Conservation (phyloP, 2,113 vertebrate genomes). For the Pholis gunnellus region DNA sequence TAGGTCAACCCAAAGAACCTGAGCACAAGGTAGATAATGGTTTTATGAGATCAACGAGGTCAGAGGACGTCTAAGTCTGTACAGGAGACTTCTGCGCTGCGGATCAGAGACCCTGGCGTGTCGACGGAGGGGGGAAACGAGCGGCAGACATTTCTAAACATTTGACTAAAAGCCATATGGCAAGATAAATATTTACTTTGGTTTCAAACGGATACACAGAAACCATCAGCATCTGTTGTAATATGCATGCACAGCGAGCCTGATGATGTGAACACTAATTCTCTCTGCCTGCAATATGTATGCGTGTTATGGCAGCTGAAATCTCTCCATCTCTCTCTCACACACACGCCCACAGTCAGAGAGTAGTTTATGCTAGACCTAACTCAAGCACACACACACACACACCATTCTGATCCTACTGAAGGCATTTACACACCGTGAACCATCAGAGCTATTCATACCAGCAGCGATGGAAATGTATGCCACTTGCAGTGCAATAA, state of each 20-base stretch:
- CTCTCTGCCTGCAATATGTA: constrained; percentile 1
- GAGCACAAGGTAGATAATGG: constrained; percentile 46
- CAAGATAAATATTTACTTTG: constrained; percentile 49
- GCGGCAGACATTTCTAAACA: constrained; percentile 14
- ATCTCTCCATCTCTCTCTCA: not conserved
- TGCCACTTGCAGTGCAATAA: not conserved
- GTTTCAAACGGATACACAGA: constrained; percentile 23
- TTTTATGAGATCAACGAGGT: constrained; percentile 65
- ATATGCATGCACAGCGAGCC: constrained; percentile 12
- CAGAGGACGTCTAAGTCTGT: constrained; percentile 18
- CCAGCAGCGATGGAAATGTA: not conserved
- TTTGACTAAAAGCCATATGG: constrained; percentile 44
- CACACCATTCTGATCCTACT: not conserved
- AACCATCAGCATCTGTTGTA: constrained; percentile 32
- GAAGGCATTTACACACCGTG: not conserved
- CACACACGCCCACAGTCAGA: not conserved
- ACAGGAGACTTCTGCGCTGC: not conserved
- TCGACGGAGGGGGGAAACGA: not conserved
- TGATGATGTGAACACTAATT: constrained; percentile 5
- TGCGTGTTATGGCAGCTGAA: not conserved
- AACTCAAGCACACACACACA: not conserved
- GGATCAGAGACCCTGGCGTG: constrained; percentile 18
- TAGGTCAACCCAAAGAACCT: constrained; percentile 61
- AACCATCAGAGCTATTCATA: not conserved
- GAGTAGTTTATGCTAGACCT: not conserved